These are phyloP conservation scores for Scomber japonicus DNA, from an alignment of 2,113 vertebrate genomes.

Conservation along the genomic window DNA sequence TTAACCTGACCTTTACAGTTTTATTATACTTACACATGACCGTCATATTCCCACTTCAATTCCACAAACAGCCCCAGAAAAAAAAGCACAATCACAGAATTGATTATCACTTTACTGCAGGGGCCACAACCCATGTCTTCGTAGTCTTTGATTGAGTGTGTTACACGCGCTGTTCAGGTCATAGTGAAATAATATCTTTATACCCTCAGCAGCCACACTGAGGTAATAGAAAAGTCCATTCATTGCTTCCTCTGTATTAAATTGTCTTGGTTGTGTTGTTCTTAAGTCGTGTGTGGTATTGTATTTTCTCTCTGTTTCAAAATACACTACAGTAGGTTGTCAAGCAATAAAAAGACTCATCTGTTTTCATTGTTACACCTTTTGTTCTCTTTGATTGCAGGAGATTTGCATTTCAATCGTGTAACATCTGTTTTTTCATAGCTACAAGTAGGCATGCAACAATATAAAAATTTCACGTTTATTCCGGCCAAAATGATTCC, in stretches of 20 bases:
- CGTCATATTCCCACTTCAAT: slow-evolving; percentile 46
- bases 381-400: neutral
- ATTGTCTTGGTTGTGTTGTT: slow-evolving; percentile 3
- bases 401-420: neutral
- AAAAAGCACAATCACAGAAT: slow-evolving; percentile 40
- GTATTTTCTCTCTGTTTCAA: slow-evolving; percentile 4
- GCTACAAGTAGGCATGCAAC: no score
- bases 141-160: slow-evolving; percentile 62
- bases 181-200: slow-evolving; percentile 44
- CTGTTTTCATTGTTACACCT: slow-evolving; percentile 20
- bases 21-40: slow-evolving; percentile 46
- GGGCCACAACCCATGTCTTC: slow-evolving; percentile 47
- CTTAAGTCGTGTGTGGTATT: slow-evolving; percentile 9
- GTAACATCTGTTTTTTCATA: no score
- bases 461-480: no score
- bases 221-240: slow-evolving; percentile 42
- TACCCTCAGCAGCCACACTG: neutral
- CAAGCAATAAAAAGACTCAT: neutral
- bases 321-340: slow-evolving; percentile 13
- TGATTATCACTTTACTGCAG: slow-evolving; percentile 61
- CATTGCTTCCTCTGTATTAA: slow-evolving; percentile 26
- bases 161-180: slow-evolving; percentile 34
- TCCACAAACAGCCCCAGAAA: slow-evolving; percentile 37
- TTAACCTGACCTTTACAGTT: slow-evolving; percentile 39
- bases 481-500: no score